These are phyloP conservation scores for Chaunax sp. DNA, from an alignment of 2,797 vertebrate species.

Conservation along the genomic window DNA sequence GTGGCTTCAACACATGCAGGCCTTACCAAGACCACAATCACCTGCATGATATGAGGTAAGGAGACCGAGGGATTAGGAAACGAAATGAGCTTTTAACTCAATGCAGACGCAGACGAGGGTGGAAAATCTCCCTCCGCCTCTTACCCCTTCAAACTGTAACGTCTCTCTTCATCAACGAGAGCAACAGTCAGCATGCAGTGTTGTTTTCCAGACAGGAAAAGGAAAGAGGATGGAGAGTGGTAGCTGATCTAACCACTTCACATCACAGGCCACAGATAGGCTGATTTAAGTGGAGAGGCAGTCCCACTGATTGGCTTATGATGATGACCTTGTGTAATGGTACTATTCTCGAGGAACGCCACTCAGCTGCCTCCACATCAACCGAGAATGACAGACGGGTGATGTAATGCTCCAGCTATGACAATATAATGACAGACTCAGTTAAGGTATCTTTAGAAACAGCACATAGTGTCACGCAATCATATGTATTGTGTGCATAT, in stretches of 20 bases:
- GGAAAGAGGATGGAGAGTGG: conserved; percentile 17
- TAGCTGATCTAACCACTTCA: conserved; percentile 55
- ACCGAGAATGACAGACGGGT: conserved; percentile 48
- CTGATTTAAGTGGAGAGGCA: conserved; percentile 48
- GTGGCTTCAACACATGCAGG: background rate
- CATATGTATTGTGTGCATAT: conserved; percentile 8
- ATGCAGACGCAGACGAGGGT: too few species aligned
- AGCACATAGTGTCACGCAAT: conserved; percentile 37
- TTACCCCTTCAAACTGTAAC: background rate
- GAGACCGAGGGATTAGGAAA: conserved; percentile 55
- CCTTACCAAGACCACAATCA: conserved; percentile 44
- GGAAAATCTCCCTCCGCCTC: too few species aligned
- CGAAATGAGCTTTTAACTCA: conserved; percentile 35
- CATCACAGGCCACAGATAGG: conserved; percentile 50
- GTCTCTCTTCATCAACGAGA: conserved; percentile 14
- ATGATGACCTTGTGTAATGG: conserved; percentile 58
- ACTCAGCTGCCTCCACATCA: conserved; percentile 35
- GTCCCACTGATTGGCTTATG: conserved; percentile 42
- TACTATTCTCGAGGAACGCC: conserved; percentile 43
- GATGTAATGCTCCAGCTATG: conserved; percentile 69
- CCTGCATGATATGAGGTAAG: conserved; percentile 59
- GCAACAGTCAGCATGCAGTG: conserved; percentile 5
- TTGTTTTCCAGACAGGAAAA: conserved; percentile 34
- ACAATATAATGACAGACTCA: conserved; percentile 68
- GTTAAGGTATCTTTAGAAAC: conserved; percentile 44